phyloP scores from a whole-genome alignment of 2,113 vertebrate genomes.

The Marcusenius ussheri region DNA sequence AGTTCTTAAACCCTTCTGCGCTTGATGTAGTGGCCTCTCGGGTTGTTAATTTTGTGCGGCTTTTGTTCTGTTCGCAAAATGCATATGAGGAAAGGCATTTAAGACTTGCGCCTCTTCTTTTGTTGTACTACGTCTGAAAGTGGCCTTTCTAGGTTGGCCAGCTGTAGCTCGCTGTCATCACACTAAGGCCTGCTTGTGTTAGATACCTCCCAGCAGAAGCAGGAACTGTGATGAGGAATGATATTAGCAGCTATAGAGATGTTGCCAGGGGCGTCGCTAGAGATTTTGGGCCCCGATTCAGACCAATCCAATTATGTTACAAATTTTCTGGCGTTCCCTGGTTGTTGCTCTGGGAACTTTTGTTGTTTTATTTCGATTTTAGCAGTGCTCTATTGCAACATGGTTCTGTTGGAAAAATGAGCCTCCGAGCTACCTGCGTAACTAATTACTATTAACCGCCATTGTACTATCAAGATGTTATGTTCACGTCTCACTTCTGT shows the following conservation, averaged over 20 bases:
- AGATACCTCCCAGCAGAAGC: background rate
- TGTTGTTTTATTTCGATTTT: background rate
- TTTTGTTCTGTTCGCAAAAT: background rate
- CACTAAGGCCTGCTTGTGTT: background rate
- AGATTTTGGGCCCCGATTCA: background rate
- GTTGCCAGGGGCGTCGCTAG: background rate
- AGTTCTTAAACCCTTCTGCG: background rate
- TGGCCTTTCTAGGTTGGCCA: background rate
- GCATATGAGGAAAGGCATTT: background rate
- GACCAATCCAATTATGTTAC: background rate
- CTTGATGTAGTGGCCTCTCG: background rate
- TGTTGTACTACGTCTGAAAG: background rate
- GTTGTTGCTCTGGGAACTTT: background rate
- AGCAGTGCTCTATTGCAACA: background rate
- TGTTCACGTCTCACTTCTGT: constrained; percentile 45
- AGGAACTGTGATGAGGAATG: background rate
- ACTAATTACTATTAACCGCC: background rate
- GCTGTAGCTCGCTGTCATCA: background rate
- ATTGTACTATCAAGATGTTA: constrained; percentile 42
- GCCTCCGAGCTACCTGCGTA: background rate
- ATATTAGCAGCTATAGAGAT: background rate
- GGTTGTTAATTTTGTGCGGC: background rate
- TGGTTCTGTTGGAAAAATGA: background rate
- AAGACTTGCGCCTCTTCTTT: background rate
- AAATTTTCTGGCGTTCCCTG: background rate